Conservation (phyloP, 2,797 vertebrate species). For the Sebastolobus altivelis region DNA sequence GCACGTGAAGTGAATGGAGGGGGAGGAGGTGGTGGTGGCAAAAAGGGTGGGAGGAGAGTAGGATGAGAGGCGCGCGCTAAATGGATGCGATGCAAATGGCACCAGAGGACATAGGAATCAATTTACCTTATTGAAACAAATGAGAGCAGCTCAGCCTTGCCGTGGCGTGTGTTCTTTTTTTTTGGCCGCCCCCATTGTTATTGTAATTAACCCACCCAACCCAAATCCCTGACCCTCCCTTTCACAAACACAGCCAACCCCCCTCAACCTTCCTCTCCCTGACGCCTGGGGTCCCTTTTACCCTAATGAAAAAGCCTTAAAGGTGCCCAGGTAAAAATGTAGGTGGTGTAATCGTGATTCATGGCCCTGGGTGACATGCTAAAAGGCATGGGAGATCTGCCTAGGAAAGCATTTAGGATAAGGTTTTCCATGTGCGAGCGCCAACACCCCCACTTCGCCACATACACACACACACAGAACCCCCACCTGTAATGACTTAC, state of each 20-base stretch:
- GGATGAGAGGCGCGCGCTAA: constrained; percentile 72
- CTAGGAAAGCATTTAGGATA: constrained; percentile 73
- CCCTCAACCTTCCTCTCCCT: constrained; percentile 34
- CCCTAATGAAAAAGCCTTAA: constrained; percentile 83
- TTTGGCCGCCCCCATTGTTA: constrained; percentile 80
- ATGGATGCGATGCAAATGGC: constrained; percentile 84
- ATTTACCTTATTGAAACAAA: constrained; percentile 89
- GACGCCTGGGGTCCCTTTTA: constrained; percentile 80
- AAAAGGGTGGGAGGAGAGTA: constrained; percentile 49
- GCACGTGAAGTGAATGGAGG: constrained; percentile 69
- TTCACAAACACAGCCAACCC: constrained; percentile 59
- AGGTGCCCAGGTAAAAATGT: constrained; percentile 77
- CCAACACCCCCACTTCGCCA: constrained; percentile 28
- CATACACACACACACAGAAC: constrained; percentile 26
- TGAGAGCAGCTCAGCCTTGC: constrained; percentile 78
- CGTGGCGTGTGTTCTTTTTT: constrained; percentile 58
- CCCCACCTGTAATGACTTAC: constrained; percentile 57
- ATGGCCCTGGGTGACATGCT: constrained; percentile 78
- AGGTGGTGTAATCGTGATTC: constrained; percentile 79
- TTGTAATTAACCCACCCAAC: constrained; percentile 83
- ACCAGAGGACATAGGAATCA: constrained; percentile 84
- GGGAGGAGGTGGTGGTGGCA: constrained; percentile 42
- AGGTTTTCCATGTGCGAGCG: constrained; percentile 67
- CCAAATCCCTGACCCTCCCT: constrained; percentile 72
- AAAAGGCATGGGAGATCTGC: constrained; percentile 77